phyloP scores from a whole-genome alignment of 2,113 vertebrate genomes.

The Gila orcuttii region DNA sequence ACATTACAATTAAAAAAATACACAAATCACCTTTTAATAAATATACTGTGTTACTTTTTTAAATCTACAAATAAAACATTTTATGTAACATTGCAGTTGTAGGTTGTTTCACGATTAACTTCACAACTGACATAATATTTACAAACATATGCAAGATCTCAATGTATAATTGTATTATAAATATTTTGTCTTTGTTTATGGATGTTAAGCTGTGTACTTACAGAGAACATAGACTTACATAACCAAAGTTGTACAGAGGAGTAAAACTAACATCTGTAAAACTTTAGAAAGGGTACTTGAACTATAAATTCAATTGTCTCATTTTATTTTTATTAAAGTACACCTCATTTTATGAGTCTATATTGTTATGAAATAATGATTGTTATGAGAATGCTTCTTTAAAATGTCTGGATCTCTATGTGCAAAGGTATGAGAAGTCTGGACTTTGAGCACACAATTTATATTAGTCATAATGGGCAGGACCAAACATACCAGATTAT shows the following conservation, averaged over 20 bases:
- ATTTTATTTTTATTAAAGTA: not conserved
- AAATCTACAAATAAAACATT: not conserved
- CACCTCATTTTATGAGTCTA: not conserved
- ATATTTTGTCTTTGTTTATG: not conserved
- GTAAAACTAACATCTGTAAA: not conserved
- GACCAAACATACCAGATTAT: too few species aligned
- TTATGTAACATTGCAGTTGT: not conserved
- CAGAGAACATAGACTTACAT: not conserved
- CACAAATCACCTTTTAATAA: not conserved
- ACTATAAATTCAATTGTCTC: not conserved
- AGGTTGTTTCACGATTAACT: not conserved
- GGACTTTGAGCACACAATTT: not conserved
- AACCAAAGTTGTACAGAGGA: not conserved
- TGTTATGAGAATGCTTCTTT: not conserved
- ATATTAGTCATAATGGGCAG: too few species aligned
- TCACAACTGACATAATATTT: not conserved
- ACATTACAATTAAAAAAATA: not conserved
- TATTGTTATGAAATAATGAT: too few species aligned
- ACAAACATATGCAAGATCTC: not conserved
- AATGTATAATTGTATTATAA: constrained; percentile 4
- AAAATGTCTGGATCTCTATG: not conserved
- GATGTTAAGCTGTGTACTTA: not conserved
- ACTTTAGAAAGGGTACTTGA: not conserved
- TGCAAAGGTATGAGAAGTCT: not conserved
- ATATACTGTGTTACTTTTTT: not conserved